Percentiles rank a stretch among this genome's conserved stretches.
Evolutionary conservation across 2,888 invertebrate species (phyloP).

Genomic region (Bellardia bayeri): DNA sequence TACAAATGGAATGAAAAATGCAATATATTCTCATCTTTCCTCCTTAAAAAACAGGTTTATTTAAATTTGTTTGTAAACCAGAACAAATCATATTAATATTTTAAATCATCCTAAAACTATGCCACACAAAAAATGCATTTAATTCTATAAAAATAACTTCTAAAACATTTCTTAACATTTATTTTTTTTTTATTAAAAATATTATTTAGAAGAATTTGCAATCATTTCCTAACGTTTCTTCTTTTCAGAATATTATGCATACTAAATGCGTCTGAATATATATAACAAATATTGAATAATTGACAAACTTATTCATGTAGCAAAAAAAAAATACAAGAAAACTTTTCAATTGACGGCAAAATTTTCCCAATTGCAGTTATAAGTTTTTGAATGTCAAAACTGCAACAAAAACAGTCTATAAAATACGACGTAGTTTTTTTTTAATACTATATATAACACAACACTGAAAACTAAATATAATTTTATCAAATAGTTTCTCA

Average conservation of each 20-base stretch:
- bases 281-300: conserved; percentile 18
- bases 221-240: too few relatives aligned
- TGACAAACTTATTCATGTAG: conserved; percentile 10
- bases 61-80: too few relatives aligned
- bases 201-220: too few relatives aligned
- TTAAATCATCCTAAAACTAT: not conserved
- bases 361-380: not conserved
- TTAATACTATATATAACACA: not conserved
- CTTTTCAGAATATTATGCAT: not conserved
- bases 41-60: too few relatives aligned
- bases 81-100: too few relatives aligned
- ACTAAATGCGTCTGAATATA: not conserved
- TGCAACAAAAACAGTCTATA: not conserved
- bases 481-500: conserved; percentile 17
- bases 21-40: too few relatives aligned
- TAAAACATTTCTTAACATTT: not conserved
- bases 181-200: not conserved
- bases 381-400: conserved; percentile 13
- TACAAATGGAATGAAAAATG: too few relatives aligned
- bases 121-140: not conserved
- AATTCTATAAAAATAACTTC: not conserved
- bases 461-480: not conserved
- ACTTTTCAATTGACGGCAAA: conserved; percentile 32
- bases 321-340: conserved; percentile 3
- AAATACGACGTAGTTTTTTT: not conserved